A percentile compares a stretch with the other conserved stretches of the same genome.
These are phyloP conservation scores for Napeogenes sylphis DNA, from an alignment of 2,888 invertebrate species.

Conservation along the genomic window DNA sequence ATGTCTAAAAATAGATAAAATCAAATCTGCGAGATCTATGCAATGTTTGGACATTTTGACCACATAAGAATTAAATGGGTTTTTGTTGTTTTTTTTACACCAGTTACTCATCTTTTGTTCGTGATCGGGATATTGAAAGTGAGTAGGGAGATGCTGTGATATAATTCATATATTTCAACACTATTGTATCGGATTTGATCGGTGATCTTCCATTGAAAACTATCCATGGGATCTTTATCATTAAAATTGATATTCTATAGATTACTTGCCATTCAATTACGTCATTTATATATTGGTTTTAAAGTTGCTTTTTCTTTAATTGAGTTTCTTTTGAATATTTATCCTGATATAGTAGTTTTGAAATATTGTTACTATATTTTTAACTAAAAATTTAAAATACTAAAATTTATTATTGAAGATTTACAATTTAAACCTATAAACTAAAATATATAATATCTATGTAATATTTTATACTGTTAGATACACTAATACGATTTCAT, in stretches of 20 bases:
- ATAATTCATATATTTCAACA: constrained; percentile 57
- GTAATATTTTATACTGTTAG: no score
- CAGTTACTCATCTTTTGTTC: constrained; percentile 41
- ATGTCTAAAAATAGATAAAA: not conserved
- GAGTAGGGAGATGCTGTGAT: constrained; percentile 45
- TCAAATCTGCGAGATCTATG: constrained; percentile 5
- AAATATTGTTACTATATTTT: no score
- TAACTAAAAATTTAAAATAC: no score
- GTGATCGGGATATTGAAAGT: constrained; percentile 38
- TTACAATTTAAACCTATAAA: no score
- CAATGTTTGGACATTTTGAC: constrained; percentile 56
- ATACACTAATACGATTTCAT: no score
- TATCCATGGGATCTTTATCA: constrained; percentile 48
- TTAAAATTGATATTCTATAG: not conserved
- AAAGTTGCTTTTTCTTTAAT: not conserved
- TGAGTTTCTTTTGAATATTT: not conserved
- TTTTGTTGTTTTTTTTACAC: constrained; percentile 37
- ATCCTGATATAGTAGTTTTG: no score
- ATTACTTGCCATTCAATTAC: not conserved
- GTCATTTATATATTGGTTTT: not conserved
- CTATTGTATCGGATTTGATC: constrained; percentile 55
- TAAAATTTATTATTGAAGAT: no score
- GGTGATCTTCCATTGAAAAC: constrained; percentile 45
- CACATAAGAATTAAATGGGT: constrained; percentile 42
- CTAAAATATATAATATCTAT: no score